These are phyloP conservation scores for Hippocampus zosterae DNA, from an alignment of 2,113 vertebrate species.

Conservation along the genomic window DNA sequence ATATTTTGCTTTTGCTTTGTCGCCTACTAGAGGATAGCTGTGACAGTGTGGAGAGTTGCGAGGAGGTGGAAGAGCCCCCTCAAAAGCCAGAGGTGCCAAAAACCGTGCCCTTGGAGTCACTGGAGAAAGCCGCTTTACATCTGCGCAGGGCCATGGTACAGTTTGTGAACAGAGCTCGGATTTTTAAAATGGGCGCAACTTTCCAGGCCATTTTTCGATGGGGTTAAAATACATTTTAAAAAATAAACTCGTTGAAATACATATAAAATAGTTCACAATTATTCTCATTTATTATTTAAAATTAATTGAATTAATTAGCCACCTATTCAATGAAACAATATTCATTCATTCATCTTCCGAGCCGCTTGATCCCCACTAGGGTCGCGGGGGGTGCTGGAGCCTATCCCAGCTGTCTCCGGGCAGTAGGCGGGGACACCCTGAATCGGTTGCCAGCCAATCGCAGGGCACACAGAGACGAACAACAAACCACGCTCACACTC, in stretches of 20 bases:
- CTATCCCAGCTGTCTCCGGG: too few relatives aligned
- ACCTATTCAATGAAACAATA: not conserved
- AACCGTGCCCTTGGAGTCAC: slow-evolving; percentile 58
- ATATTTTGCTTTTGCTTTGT: not conserved
- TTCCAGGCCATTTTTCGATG: not conserved
- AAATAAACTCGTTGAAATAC: not conserved
- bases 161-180: not conserved
- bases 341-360: too few relatives aligned
- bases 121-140: slow-evolving; percentile 75
- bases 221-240: not conserved
- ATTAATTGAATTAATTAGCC: too few relatives aligned
- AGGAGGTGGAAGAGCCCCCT: not conserved
- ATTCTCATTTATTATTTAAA: too few relatives aligned
- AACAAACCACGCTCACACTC: too few relatives aligned
- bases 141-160: slow-evolving; percentile 84
- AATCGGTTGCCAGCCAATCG: too few relatives aligned
- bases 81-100: slow-evolving; percentile 17
- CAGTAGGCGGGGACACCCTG: too few relatives aligned
- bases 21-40: not conserved
- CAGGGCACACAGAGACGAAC: too few relatives aligned
- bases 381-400: too few relatives aligned
- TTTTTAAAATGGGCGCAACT: too few relatives aligned
- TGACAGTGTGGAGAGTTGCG: not conserved
- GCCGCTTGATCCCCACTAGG: too few relatives aligned
- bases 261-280: not conserved